Evolutionary conservation across 2,888 invertebrate species (phyloP), one percentile per base, ranked within the genome.

Genomic region (Cataglyphis albicans): DNA sequence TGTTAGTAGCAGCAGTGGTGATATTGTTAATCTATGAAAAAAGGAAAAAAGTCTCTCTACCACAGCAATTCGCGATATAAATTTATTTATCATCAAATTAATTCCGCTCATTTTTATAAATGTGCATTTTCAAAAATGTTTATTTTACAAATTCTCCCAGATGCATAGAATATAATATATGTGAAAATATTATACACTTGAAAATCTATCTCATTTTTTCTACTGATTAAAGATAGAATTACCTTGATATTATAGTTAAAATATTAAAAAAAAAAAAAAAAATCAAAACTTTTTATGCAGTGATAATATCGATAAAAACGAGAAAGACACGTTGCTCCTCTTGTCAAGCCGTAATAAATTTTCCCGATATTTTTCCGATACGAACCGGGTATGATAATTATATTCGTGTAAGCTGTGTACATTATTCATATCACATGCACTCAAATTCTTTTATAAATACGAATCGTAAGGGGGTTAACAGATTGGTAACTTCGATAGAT

Each of bases 401-500:
- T 29, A 38, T 18, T 9, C 64, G 29, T 35, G 9, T 78, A 78
- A 70, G 44, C 32, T 1, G 29, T 29, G 41, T 59, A 70, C 44
- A 70, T 41, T 59, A 64, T 78, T 59, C 32, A 59, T 70, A 35
- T 18, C 67, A 55, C 70, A 70, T 70, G 70, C 78, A 80, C 29
- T 35, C 59, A 41, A 35, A 32, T 70, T 44, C 65, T 21, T 61
- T 80, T 57, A 57, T 57, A 67, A 67, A 67, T 29, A 57, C 44
- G 59, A 59, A 12, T 32, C 12, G 48, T 59, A 48, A 64, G 94
- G 95, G 93, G 94, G 67, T 86, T 48, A 82, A 64, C 68, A 63
- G 75, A 67, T 59, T 25, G 7, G 21, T 48, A 73, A 67, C 35
- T 73, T 44, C 1, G 32, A 3, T 59, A 32, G 35, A 35, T 68